A percentile compares a stretch with the other conserved stretches of the same genome.
These are phyloP conservation scores for Notamacropus eugenii DNA, from an alignment of 2,797 vertebrate species.

Conservation along the genomic window DNA sequence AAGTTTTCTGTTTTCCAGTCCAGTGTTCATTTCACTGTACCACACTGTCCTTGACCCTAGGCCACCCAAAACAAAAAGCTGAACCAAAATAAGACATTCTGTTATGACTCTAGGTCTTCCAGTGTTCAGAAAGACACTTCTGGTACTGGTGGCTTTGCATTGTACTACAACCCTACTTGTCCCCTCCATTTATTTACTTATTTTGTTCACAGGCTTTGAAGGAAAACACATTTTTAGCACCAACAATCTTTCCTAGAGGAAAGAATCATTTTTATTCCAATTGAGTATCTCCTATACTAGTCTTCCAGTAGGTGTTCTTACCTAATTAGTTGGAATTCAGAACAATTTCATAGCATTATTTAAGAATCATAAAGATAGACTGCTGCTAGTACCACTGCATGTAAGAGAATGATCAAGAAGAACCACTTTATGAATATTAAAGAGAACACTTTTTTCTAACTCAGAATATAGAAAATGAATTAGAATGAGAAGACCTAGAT, in stretches of 20 bases:
- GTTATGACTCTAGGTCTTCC: background rate
- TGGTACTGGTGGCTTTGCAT: background rate
- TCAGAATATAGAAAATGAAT: constrained; percentile 16
- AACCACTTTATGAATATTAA: background rate
- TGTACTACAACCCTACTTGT: background rate
- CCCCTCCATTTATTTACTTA: background rate
- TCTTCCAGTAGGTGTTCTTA: background rate
- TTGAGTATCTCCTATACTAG: background rate
- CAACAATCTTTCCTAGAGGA: background rate
- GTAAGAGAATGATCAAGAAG: background rate
- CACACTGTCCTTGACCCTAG: background rate
- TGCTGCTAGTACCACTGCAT: background rate
- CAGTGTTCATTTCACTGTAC: background rate
- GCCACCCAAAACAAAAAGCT: background rate
- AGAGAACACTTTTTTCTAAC: background rate
- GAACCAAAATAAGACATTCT: background rate
- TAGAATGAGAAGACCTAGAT: background rate
- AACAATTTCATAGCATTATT: constrained; percentile 19
- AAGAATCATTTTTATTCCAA: constrained; percentile 35
- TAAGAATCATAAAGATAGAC: background rate
- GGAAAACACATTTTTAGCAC: background rate
- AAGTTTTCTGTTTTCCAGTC: background rate
- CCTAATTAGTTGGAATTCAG: constrained; percentile 25
- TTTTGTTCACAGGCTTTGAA: background rate
- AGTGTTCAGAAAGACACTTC: background rate